Conservation (phyloP, 2,113 vertebrate species). For the Pelmatolapia mariae region DNA sequence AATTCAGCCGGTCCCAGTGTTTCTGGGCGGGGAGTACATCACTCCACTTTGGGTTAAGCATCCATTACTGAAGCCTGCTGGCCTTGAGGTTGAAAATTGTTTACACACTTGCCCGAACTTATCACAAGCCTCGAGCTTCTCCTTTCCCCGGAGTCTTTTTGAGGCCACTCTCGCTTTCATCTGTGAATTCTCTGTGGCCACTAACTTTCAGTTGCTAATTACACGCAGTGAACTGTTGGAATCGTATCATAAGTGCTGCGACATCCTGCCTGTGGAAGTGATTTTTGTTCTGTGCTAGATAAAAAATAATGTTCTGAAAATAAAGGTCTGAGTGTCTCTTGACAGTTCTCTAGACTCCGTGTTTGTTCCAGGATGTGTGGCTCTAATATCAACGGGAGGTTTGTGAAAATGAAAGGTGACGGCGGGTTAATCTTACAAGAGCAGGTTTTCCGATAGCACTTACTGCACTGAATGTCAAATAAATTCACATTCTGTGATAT, state of each 20-base stretch:
- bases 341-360: not conserved
- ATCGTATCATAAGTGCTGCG: not conserved
- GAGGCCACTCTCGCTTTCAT: conserved; percentile 21
- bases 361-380: not conserved
- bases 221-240: not conserved
- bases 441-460: not conserved
- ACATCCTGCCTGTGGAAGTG: not conserved
- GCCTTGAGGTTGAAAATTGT: conserved; percentile 41
- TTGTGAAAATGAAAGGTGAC: not conserved
- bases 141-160: not conserved
- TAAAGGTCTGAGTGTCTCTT: not conserved
- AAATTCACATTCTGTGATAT: not conserved
- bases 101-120: conserved; percentile 46
- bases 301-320: not conserved
- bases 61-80: conserved; percentile 38
- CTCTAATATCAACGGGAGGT: not conserved
- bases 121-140: conserved; percentile 11
- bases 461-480: not conserved
- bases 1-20: conserved; percentile 32
- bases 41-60: conserved; percentile 35
- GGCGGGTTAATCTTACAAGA: not conserved
- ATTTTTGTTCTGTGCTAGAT: not conserved
- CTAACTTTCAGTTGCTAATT: not conserved
- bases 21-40: conserved; percentile 33
- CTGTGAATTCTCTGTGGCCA: not conserved